Evolutionary conservation across 2,113 vertebrate genomes (phyloP), one percentile per base, ranked within the genome.

Genomic region (Salvelinus namaycush): DNA sequence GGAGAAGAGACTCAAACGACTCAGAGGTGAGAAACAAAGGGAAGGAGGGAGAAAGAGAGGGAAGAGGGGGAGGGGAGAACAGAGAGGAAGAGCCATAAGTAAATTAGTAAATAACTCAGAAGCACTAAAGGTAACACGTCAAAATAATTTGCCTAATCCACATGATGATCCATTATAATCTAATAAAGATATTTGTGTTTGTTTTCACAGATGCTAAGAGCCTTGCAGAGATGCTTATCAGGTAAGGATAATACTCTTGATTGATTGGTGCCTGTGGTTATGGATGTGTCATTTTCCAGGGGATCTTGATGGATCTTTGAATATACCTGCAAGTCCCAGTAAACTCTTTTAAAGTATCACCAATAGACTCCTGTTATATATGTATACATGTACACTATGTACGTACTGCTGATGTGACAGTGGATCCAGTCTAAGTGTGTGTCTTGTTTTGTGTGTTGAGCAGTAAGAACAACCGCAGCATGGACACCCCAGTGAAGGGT

Each of bases 401-500:
- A 7, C 16, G 24, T 22, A 24, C 65, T 13, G 24, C 24, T 67
- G 7, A 29, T 67, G 16, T 68, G 26, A 12, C 26, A 27, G 67
- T 68, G 31, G 29, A 13, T n/a, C 78, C 12, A 1, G 68, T 85
- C 72, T 82, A 39, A 16, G n/a, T 83, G 48, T 87, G 6, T 86
- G 66, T 84, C 79, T 39, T 81, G 24, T 73, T 79, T 49, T 44
- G 6, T 89, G 34, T 67, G 76, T 84, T 73, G 76, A 60, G 83
- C 91, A 99, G 98, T 93, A 99, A 99, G 94, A 99, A 99, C 81
- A 99, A 99, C 84, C 95, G 98, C 83, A 99, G 96, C 75, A 98
- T 99, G 27, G 98, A 99, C 91, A 99, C 97, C 1, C 97, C 98
- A 0, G 98, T 99, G 84, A 99, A 99, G 87, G 97, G 98, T 0